phyloP scores from a whole-genome alignment of 2,888 invertebrate species.

The Leptinotarsa haldemani region DNA sequence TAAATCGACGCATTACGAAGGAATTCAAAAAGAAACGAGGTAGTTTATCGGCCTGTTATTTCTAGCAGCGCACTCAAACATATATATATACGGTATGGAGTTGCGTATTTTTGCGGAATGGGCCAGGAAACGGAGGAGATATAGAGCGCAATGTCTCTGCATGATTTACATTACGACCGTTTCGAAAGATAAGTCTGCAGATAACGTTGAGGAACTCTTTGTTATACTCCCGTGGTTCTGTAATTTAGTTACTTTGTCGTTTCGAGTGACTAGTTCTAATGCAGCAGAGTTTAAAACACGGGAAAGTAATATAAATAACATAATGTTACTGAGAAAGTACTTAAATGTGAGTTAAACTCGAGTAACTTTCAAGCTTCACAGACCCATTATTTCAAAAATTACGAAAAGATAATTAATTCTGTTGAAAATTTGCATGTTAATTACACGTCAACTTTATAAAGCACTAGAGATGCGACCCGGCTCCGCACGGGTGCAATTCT shows the following conservation, averaged over 20 bases:
- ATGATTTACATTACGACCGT: slow-evolving; percentile 44
- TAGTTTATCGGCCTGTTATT: slow-evolving; percentile 51
- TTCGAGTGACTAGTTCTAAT: slow-evolving; percentile 19
- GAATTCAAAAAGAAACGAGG: slow-evolving; percentile 49
- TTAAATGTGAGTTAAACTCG: background rate
- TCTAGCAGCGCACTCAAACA: slow-evolving; percentile 37
- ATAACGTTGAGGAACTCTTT: slow-evolving; percentile 32
- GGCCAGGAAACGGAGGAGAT: slow-evolving; percentile 40
- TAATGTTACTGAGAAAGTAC: background rate
- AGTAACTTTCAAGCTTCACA: no score
- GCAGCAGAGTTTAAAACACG: background rate
- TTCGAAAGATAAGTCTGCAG: slow-evolving; percentile 37
- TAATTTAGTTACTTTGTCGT: slow-evolving; percentile 26
- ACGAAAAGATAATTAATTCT: no score
- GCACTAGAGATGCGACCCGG: no score
- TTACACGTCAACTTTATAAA: no score
- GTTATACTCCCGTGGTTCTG: slow-evolving; percentile 22
- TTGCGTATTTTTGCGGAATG: slow-evolving; percentile 37
- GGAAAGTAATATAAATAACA: background rate
- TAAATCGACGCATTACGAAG: slow-evolving; percentile 53
- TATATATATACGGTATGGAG: slow-evolving; percentile 36
- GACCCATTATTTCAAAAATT: no score
- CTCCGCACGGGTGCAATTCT: no score
- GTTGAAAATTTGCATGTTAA: no score
- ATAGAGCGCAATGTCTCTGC: slow-evolving; percentile 33